Percentiles rank a stretch among this genome's conserved stretches.
phyloP scores from a whole-genome alignment of 2,888 invertebrate genomes.

The Pollenia labialis region DNA sequence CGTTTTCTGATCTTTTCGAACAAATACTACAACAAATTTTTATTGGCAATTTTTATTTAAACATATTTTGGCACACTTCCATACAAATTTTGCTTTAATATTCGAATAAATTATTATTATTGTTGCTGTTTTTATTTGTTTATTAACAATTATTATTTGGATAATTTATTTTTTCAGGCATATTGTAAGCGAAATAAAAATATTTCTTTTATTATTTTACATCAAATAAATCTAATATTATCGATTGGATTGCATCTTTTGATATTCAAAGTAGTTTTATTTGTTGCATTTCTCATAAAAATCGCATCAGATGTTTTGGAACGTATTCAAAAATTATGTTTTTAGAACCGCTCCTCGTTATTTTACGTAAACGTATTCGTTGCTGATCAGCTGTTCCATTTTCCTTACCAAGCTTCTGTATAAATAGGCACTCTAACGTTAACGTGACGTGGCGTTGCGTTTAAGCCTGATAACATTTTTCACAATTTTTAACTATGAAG shows the following conservation, averaged over 20 bases:
- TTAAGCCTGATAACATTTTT: too few relatives aligned
- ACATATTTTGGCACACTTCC: constrained; percentile 32
- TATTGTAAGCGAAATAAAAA: background rate
- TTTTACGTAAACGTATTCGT: too few relatives aligned
- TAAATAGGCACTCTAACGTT: too few relatives aligned
- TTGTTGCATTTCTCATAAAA: too few relatives aligned
- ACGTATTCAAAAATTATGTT: too few relatives aligned
- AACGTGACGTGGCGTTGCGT: too few relatives aligned
- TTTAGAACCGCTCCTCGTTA: too few relatives aligned
- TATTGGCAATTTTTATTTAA: background rate
- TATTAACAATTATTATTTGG: constrained; percentile 31
- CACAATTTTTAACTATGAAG: too few relatives aligned
- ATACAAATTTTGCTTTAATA: background rate
- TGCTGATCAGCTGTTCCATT: too few relatives aligned
- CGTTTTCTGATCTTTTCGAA: background rate
- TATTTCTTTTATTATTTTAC: constrained; percentile 1
- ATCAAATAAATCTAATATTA: background rate
- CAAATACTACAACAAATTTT: constrained; percentile 8
- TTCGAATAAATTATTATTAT: background rate
- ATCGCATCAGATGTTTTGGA: too few relatives aligned
- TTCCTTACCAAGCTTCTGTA: too few relatives aligned
- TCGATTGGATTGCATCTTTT: background rate
- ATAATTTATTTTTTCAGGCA: background rate
- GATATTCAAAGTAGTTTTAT: too few relatives aligned
- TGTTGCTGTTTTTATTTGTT: constrained; percentile 7